These are phyloP conservation scores for Drosophila serrata DNA, from an alignment of 1,140 invertebrate species.

Conservation along the genomic window DNA sequence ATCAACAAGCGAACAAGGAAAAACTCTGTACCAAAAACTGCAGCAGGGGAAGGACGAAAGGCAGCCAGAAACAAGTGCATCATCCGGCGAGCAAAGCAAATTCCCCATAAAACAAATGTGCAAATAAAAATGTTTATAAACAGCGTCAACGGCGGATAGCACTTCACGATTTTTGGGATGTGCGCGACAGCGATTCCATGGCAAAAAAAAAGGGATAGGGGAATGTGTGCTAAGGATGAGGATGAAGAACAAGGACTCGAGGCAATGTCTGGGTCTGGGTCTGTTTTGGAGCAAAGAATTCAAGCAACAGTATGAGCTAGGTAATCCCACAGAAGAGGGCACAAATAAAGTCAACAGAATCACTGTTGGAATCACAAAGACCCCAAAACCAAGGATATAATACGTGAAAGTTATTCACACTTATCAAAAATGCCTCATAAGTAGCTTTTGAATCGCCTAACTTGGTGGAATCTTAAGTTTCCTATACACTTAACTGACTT, in stretches of 20 bases:
- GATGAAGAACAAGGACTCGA: not conserved
- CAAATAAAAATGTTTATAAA: slow-evolving; percentile 59
- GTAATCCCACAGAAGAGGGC: slow-evolving; percentile 13
- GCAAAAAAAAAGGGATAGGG: not conserved
- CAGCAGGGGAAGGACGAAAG: slow-evolving; percentile 4
- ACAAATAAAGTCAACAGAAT: slow-evolving; percentile 33
- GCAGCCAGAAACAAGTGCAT: slow-evolving; percentile 40
- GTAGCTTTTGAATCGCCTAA: not conserved
- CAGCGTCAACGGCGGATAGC: slow-evolving; percentile 37
- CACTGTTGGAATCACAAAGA: not conserved
- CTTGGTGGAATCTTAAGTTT: not conserved
- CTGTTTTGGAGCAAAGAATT: not conserved
- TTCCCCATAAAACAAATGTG: slow-evolving; percentile 55
- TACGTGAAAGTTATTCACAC: not conserved
- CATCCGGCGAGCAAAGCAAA: slow-evolving; percentile 50
- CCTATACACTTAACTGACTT: not conserved
- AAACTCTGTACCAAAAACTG: slow-evolving; percentile 28
- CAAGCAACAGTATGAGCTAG: slow-evolving; percentile 21
- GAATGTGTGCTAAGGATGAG: not conserved
- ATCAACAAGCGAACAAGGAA: slow-evolving; percentile 40
- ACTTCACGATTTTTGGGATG: slow-evolving; percentile 46
- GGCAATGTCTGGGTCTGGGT: not conserved
- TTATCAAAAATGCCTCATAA: not conserved
- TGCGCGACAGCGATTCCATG: slow-evolving; percentile 46
- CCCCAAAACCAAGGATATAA: too few species aligned